phyloP scores from a whole-genome alignment of 2,113 vertebrate species.

The Campylorhamphus procurvoides region DNA sequence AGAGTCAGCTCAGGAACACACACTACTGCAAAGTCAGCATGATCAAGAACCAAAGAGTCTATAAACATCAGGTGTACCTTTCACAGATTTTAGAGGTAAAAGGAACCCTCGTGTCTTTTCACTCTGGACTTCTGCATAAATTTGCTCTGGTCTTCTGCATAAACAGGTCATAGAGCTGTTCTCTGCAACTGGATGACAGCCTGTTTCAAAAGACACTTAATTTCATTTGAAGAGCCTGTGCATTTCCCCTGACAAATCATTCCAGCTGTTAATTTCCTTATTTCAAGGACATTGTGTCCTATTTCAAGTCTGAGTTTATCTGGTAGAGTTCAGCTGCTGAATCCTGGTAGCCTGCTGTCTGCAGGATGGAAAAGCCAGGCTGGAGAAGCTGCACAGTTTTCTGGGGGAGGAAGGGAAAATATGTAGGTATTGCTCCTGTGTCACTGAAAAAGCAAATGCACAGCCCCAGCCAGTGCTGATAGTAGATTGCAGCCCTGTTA shows the following conservation, averaged over 20 bases:
- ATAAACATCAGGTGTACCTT: background rate
- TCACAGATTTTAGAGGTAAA: background rate
- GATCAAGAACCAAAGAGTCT: background rate
- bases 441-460: background rate
- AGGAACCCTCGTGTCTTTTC: background rate
- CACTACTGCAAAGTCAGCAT: background rate
- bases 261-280: slow-evolving; percentile 25
- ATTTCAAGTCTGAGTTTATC: background rate
- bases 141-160: background rate
- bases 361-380: background rate
- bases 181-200: background rate
- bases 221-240: slow-evolving; percentile 15
- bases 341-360: background rate
- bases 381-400: background rate
- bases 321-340: background rate
- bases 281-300: slow-evolving; percentile 21
- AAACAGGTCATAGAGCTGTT: background rate
- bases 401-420: background rate
- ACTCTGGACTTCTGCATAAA: background rate
- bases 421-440: background rate
- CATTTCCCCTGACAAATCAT: slow-evolving; percentile 18
- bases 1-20: rapidly evolving
- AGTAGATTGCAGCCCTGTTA: background rate
- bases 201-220: background rate
- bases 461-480: background rate